Percentiles rank a stretch among this genome's conserved stretches.
phyloP scores from a whole-genome alignment of 1,140 invertebrate genomes.

The Aphaenogaster rudis region DNA sequence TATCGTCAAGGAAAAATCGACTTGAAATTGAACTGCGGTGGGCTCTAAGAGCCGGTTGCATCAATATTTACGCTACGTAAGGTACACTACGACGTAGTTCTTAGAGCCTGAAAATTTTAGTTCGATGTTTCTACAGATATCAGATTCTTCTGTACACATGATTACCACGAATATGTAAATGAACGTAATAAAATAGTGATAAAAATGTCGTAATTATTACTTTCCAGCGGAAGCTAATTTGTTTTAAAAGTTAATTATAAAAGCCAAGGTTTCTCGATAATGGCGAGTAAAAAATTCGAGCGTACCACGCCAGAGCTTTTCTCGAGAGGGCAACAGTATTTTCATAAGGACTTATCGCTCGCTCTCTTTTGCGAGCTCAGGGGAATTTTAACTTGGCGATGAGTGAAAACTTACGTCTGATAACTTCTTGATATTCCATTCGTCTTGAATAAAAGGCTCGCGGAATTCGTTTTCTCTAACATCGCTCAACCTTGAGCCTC shows the following conservation, averaged over 20 bases:
- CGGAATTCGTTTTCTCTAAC: conserved; percentile 29
- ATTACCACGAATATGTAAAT: background rate
- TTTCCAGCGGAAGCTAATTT: background rate
- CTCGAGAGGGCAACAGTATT: conserved; percentile 6
- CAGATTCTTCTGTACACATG: background rate
- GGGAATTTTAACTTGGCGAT: conserved; percentile 37
- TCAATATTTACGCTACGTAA: conserved; percentile 38
- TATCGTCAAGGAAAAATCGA: conserved; percentile 19
- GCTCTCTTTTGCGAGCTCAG: background rate
- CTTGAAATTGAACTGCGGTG: conserved; percentile 12
- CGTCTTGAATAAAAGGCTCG: conserved; percentile 17
- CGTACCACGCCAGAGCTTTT: conserved; percentile 16
- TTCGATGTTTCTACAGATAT: conserved; percentile 27
- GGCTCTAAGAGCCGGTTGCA: conserved; percentile 8
- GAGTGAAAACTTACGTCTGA: conserved; percentile 15
- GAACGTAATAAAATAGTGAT: background rate
- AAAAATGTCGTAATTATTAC: conserved; percentile 24
- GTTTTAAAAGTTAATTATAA: conserved; percentile 30
- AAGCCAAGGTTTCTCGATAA: conserved; percentile 27
- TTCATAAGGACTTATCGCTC: conserved; percentile 47
- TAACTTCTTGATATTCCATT: conserved; percentile 35
- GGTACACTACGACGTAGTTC: background rate
- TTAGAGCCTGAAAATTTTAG: background rate
- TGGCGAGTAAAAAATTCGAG: conserved; percentile 24
- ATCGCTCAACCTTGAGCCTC: background rate